Base-by-base conservation (phyloP, 2,888 invertebrate genomes). In the Pyrgus malvae region DNA sequence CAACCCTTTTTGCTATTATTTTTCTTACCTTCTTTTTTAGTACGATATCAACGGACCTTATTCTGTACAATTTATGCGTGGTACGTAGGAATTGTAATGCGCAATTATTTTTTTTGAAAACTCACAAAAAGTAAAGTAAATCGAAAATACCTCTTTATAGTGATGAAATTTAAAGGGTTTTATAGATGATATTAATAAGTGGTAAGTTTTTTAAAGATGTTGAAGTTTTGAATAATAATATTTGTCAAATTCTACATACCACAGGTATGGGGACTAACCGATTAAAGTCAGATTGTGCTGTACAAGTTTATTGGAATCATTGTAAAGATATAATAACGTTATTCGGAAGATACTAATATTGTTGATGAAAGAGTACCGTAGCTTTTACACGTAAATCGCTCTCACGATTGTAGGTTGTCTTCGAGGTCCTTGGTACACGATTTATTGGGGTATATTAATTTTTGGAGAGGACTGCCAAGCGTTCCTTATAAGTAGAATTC, bases 111-210 rank as follows among this genome's bases (percentile, higher is more conserved):
- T 70, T 66, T 70, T 73, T 72, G 66, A 63, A 73, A 64, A 71
- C 76, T 76, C 74, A 74, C 72, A 78, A 77, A 80, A 73, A 68
- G 65, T 8, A 25, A 67, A 60, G 61, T 75, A 73, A 78, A 81
- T 88, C 87, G 73, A 78, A 86, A 87, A 88, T 89, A 89, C 89
- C 89, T 89, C 89, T 84, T 76, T 72, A 78, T 78, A 83, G 87
- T 89, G 88, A 89, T 87, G 78, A 79, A 83, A 83, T 83, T 74
- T 76, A 76, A 76, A 85, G 86, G 84, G 88, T 86, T 85, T 84
- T 69, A 81, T 84, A 83, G 80, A 82, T 80, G 77, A 76, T 82
- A 81, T 79, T 78, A 67, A 59, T 73, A 75, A 77, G 76, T 77
- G 83, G 84, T 87, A 87, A 82, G 83, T 83, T 83, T 83, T 79